Evolutionary conservation across 2,113 vertebrate species (phyloP).

Genomic region (Sisor rabdophorus): DNA sequence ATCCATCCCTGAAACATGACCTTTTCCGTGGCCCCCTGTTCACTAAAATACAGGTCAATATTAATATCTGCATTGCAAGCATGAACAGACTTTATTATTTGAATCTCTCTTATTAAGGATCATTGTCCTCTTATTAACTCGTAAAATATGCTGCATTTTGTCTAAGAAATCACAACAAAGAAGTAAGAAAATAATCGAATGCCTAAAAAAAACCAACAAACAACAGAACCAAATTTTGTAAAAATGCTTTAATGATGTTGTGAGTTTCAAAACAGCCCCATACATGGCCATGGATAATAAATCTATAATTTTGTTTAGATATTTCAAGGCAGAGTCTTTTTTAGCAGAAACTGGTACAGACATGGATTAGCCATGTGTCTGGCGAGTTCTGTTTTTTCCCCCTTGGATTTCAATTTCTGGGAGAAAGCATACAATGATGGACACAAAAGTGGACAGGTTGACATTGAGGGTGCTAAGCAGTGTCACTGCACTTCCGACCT

Average conservation of each 20-base stretch:
- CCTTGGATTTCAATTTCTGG: slow-evolving; percentile 42
- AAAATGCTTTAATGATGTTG: background rate
- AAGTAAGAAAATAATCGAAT: background rate
- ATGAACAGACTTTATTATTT: slow-evolving; percentile 42
- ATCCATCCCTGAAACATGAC: slow-evolving; percentile 49
- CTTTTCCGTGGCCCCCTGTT: slow-evolving; percentile 32
- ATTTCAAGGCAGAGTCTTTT: slow-evolving; percentile 27
- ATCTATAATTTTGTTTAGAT: slow-evolving; percentile 30
- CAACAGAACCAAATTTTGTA: background rate
- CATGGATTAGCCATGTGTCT: slow-evolving; percentile 35
- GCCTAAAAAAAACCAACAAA: background rate
- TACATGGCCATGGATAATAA: slow-evolving; percentile 7
- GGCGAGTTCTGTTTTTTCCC: slow-evolving; percentile 27
- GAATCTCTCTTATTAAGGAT: slow-evolving; percentile 43
- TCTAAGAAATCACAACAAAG: slow-evolving; percentile 6
- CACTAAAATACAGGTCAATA: slow-evolving; percentile 43
- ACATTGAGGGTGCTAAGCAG: slow-evolving; percentile 40
- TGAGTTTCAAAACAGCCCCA: slow-evolving; percentile 16
- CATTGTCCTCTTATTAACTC: slow-evolving; percentile 38
- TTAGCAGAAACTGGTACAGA: slow-evolving; percentile 36
- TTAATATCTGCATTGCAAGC: slow-evolving; percentile 48
- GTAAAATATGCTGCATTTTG: slow-evolving; percentile 17
- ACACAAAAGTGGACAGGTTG: slow-evolving; percentile 46
- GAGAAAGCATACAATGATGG: slow-evolving; percentile 42
- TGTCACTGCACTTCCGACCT: slow-evolving; percentile 36